phyloP scores from a whole-genome alignment of 2,113 vertebrate genomes.

The Reinhardtius hippoglossoides region DNA sequence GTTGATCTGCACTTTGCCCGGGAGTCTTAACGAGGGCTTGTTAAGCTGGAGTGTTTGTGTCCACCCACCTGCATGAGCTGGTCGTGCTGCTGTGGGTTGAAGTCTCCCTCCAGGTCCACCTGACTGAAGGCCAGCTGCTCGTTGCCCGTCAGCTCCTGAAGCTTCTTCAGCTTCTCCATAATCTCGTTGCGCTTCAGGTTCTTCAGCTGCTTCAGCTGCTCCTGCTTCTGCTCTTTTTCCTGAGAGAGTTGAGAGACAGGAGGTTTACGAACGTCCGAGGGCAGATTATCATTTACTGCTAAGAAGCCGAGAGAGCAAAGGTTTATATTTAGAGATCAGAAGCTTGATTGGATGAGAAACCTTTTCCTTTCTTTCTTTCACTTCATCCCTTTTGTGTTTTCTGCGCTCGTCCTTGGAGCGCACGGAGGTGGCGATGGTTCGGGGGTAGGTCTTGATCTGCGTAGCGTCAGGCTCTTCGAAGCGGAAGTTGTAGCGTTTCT shows the following conservation, averaged over 20 bases:
- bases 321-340: neutral
- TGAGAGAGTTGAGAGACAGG: constrained; percentile 34
- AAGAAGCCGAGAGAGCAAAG: neutral
- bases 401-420: constrained; percentile 88
- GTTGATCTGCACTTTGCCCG: too few relatives aligned
- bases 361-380: constrained; percentile 86
- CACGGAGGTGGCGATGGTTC: constrained; percentile 88
- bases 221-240: constrained; percentile 88
- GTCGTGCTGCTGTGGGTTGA: constrained; percentile 87
- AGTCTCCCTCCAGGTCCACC: constrained; percentile 86
- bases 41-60: neutral
- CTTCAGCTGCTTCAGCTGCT: constrained; percentile 93
- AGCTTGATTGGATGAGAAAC: constrained; percentile 52
- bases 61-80: constrained; percentile 88
- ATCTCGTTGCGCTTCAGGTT: constrained; percentile 91
- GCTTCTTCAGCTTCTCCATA: constrained; percentile 84
- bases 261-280: neutral
- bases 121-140: constrained; percentile 82
- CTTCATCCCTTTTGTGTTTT: constrained; percentile 86
- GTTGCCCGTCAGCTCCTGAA: constrained; percentile 87
- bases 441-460: constrained; percentile 88
- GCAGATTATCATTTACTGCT: too few relatives aligned
- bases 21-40: too few relatives aligned
- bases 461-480: constrained; percentile 89
- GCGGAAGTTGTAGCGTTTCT: constrained; percentile 92